Base-by-base conservation (phyloP, 2,113 vertebrate species). In the Sterrhoptilus dennistouni region DNA sequence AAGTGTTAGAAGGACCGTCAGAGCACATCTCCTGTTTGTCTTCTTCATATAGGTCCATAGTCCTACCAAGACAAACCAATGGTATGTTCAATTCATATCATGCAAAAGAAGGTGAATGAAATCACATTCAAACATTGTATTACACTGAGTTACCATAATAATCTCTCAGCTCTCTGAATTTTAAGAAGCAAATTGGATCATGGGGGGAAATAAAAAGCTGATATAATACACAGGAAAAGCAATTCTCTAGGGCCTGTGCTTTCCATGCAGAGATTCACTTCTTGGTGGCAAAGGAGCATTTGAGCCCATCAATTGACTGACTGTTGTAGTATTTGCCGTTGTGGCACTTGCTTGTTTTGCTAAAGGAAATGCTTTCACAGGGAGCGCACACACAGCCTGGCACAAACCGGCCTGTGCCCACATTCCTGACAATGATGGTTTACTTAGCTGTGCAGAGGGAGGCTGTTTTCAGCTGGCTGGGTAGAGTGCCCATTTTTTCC, bases 281-380 rank as follows among this genome's bases (percentile, higher is more conserved):
- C 9, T 8, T 44, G 63, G 63, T 16, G 75, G 38, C 71, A 94
- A 84, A 90, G 81, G 21, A 76, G 31, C 2, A 2, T 77, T 68
- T 66, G 50, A 71, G 82, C 72, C 86, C 60, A 54, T 94, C 66
- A 94, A 76, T 96, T 7, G 70, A 56, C 45, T n/a, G 89, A 82
- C 45, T 96, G 95, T 95, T 87, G 74, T 35, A 89, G 53, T 89
- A 80, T 96, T 95, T 93, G 91, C 95, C 77, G 31, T 47, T 86
- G 63, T 75, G 66, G 82, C 1, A 0, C 24, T 78, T 52, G 36
- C 75, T 96, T 82, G 50, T 91, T 95, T 95, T 94, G 71, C 90
- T 79, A 68, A 57, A 83, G 96, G 94, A 96, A 96, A 95, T 91
- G 87, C 54, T 91, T 90, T 71, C 6, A 69, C 80, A 81, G 92